Base-by-base conservation (phyloP, 1,140 invertebrate species). In the Drosophila ananassae region DNA sequence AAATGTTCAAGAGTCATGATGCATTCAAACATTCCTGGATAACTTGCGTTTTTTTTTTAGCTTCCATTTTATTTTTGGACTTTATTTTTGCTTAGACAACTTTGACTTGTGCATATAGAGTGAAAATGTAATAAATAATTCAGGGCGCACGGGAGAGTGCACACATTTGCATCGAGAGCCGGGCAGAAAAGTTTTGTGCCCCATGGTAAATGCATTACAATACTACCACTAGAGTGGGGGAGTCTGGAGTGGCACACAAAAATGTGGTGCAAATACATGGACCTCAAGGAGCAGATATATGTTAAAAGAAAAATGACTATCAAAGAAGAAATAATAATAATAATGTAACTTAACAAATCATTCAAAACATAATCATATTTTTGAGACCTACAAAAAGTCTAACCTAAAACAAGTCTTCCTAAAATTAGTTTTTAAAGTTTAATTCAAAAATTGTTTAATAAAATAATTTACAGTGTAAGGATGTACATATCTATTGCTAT, bases 111-210 rank as follows among this genome's bases (percentile, higher is more conserved):
- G 75, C 83, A 89, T 87, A 74, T 72, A 82, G 74, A 87, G 83
- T 87, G 82, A 72, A 89, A 77, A 78, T 78, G 82, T 60, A 83
- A 89, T 87, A 87, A 87, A 87, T 87, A 87, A 87, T 87, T 87
- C 82, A 87, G 80, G 81, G 59, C 83, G 30, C 66, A 53, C 63
- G 53, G 66, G 53, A 75, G 69, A 76, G 64, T 57, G 54, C 51
- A 85, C 74, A 83, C 82, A 79, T 73, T 79, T 89, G 83, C 82
- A 89, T 87, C 76, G 83, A 82, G 75, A 73, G 48, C 34, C 13
- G 61, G 28, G 64, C 64, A 44, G 50, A 50, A 50, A 41, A 39
- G 64, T 55, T 77, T 25, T n/a, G 32, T 44, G 39, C 30, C 39
- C 69, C 41, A 24, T 41, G 53, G 78, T 87, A 87, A 85, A 87